Evolutionary conservation across 1,140 invertebrate species (phyloP), one percentile per base, ranked within the genome.

Genomic region (Platyscapa corneri): DNA sequence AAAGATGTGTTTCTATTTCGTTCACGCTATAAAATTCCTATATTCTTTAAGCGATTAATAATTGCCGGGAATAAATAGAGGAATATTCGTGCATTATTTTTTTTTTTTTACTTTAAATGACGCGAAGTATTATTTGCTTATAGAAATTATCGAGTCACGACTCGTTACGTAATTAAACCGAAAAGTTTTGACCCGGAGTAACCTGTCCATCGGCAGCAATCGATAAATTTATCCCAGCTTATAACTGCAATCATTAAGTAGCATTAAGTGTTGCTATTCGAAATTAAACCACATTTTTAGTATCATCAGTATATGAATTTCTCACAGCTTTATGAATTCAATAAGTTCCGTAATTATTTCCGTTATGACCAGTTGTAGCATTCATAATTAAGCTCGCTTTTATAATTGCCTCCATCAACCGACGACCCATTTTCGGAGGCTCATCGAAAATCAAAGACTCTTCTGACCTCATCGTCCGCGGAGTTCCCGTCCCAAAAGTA

Each of bases 381-480:
- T 49, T 70, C 75, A 37, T 20, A 14, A 56, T 37, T 0, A 6
- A 1, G 2, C 16, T 65, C 39, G 23, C n/a, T 49, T 67, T 83
- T 83, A 20, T 74, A 84, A 74, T 79, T 84, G 60, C 37, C 83
- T 56, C 23, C 56, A 84, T 84, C 39, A 79, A 65, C 46, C 27
- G 27, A 30, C 30, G 53, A 42, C 60, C 18, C 67, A 79, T 56
- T 79, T 79, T 32, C 14, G 14, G 23, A 23, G 27, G 20, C 60
- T 60, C 12, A n/a, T 65, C 65, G 65, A 56, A 70, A 78, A 77
- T 67, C 75, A 78, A 67, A 67, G 64, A 49, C 67, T 27, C 10
- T 27, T 83, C 12, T 65, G 32, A 60, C n/a, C 12, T 64, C 14
- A 64, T 53, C 70, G 37, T 27, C 53, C 30, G n/a, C 30, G 10